Evolutionary conservation across 1,140 invertebrate genomes (phyloP), one percentile per base, ranked within the genome.

Genomic region (Sogatella furcifera): DNA sequence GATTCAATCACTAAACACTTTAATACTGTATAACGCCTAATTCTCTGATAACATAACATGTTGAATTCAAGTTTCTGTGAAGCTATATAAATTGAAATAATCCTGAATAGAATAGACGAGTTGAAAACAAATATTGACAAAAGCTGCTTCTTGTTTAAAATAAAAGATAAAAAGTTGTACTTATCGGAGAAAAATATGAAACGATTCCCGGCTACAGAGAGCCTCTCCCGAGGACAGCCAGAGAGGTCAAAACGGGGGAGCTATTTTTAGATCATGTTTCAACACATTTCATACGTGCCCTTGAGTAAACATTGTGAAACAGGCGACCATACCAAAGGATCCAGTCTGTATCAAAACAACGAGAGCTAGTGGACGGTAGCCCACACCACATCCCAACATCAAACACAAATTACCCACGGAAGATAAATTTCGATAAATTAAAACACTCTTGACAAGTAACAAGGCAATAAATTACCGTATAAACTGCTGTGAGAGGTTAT

Each of bases 301-400:
- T 49, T 49, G 46, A 49, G 46, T 49, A 49, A 49, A 49, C 46
- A 49, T 49, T 49, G 46, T 49, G 46, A 49, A 49, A 49, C 46
- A 49, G 21, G 21, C 46, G 46, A 19, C 21, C 46, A 17, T 5
- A 22, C 46, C 21, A 22, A 49, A 19, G 21, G 15, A 19, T 49
- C 46, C 46, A 17, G 46, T 22, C 4, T 11, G 3, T 49, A 49
- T 19, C 21, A 22, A 5, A 17, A 9, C 21, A 15, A 49, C 10
- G n/a, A n/a, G n/a, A n/a, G n/a, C n/a, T n/a, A 19, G 6, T 49
- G 24, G 24, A 28, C 24, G 2, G 24, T 28, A 4, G 46, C 21
- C 15, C 15, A 49, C 21, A 49, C 15, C 15, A 49, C 21, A 49
- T 2, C 21, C 9, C 15, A 49, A 19, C 21, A 19, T 10, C 5